Base-by-base conservation (phyloP, 2,113 vertebrate genomes). In the Sphyrna mokarran region DNA sequence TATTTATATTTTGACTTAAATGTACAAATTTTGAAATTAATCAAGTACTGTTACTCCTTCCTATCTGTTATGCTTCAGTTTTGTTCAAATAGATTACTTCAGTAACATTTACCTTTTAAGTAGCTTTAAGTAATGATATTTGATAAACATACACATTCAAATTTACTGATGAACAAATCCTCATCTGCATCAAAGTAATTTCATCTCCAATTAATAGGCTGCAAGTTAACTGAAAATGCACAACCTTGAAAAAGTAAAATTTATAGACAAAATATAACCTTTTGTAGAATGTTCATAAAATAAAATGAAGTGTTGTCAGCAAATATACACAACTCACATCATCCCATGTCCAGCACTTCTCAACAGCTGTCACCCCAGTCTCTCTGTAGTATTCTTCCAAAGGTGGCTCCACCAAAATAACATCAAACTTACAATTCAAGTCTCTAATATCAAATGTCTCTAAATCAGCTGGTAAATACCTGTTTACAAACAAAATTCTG, bases 321-420 rank as follows among this genome's bases (percentile, higher is more conserved):
- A 95, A 76, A 76, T 90, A 26, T 90, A 90, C n/a, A 61, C 37
- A 0, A 97, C 98, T 97, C 97, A 99, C 99, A 91, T 99, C 99
- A 96, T 99, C 99, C 99, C 99, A 99, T 9, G 97, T 99, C 99
- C 99, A 99, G 97, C 99, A 99, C 68, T 99, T 99, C 68, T 99
- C 99, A 48, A 98, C 99, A 96, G 99, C 98, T 94, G 99, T 98
- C 96, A 99, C 99, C 96, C 99, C 99, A 0, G 99, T 99, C 97
- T 99, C 99, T 96, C 99, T 97, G 97, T 99, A 99, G 96, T 99
- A 99, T 89, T 99, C 99, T 96, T 99, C 99, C 95, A 99, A 95
- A 0, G 99, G 99, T 9, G 99, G 99, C 96, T 99, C 99, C 95
- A 99, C 97, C 40, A 99, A 98, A 96, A 99, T 99, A 95, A 99